phyloP scores from a whole-genome alignment of 1,140 invertebrate species.

The Platyscapa corneri region DNA sequence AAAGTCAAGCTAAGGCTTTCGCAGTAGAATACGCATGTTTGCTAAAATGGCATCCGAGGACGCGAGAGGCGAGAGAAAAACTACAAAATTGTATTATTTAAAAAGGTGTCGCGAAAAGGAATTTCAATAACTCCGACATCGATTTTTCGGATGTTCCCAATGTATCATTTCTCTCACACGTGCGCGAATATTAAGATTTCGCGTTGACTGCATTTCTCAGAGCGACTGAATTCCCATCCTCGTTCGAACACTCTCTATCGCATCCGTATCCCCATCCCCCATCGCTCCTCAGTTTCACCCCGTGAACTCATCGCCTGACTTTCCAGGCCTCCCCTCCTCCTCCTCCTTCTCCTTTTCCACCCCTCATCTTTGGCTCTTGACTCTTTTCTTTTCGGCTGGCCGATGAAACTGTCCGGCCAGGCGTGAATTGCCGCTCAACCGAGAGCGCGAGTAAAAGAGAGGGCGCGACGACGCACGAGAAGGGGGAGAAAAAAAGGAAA shows the following conservation, averaged over 20 bases:
- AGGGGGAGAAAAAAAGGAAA: neutral
- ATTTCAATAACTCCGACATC: neutral
- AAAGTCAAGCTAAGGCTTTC: no score
- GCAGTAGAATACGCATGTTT: no score
- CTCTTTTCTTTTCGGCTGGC: neutral
- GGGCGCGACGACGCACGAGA: neutral
- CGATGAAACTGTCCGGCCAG: slow-evolving; percentile 37
- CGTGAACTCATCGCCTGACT: slow-evolving; percentile 8
- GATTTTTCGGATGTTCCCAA: neutral
- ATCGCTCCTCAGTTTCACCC: neutral
- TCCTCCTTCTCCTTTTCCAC: neutral
- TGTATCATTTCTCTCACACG: neutral
- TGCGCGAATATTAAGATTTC: slow-evolving; percentile 3
- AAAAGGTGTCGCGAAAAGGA: neutral
- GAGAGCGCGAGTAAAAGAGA: slow-evolving; percentile 22
- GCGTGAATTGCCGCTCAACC: slow-evolving; percentile 47
- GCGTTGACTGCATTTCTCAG: neutral
- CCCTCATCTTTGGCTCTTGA: neutral
- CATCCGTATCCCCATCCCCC: neutral
- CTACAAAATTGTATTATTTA: no score
- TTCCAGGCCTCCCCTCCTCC: neutral
- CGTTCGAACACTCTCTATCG: neutral
- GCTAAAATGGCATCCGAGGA: no score
- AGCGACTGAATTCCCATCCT: neutral
- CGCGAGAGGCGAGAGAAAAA: no score